Percentiles rank a stretch among this genome's conserved stretches.
Conservation (phyloP, 2,888 invertebrate species). For the Thelaira solivaga region DNA sequence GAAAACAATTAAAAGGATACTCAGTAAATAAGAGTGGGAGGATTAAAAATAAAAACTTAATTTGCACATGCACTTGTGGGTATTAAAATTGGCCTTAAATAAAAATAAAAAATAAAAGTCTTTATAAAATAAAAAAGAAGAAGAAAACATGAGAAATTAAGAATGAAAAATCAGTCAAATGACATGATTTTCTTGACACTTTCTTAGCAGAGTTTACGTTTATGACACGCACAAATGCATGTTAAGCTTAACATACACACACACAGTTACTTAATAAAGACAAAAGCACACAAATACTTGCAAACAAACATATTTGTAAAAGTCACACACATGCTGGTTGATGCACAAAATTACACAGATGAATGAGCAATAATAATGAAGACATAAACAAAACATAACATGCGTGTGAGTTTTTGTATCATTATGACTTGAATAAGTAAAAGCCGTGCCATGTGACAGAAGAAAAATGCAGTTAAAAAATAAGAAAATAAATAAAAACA, state of each 20-base stretch:
- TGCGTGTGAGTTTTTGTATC: background rate
- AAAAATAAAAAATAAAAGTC: too few relatives aligned
- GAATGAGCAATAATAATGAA: conserved; percentile 48
- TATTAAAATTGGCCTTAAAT: background rate
- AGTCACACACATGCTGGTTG: conserved; percentile 8
- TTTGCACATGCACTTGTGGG: background rate
- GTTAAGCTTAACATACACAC: background rate
- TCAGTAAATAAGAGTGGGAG: background rate
- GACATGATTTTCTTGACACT: conserved; percentile 26
- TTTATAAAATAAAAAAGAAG: background rate
- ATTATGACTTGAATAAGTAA: conserved; percentile 27
- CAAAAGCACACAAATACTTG: conserved; percentile 1
- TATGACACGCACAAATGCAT: conserved; percentile 54
- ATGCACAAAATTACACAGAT: conserved; percentile 41
- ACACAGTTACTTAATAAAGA: background rate
- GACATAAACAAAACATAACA: background rate
- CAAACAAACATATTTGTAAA: background rate
- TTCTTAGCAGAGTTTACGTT: conserved; percentile 17
- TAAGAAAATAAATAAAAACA: conserved; percentile 1
- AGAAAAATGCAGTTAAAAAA: conserved; percentile 4
- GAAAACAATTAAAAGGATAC: background rate
- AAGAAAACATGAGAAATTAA: conserved; percentile 7
- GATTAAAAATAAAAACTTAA: background rate
- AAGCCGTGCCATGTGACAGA: conserved; percentile 32
- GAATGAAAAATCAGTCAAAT: conserved; percentile 20